A percentile compares a stretch with the other conserved stretches of the same genome.
Evolutionary conservation across 1,140 invertebrate genomes (phyloP).

Genomic region (Euwallacea fornicatus): DNA sequence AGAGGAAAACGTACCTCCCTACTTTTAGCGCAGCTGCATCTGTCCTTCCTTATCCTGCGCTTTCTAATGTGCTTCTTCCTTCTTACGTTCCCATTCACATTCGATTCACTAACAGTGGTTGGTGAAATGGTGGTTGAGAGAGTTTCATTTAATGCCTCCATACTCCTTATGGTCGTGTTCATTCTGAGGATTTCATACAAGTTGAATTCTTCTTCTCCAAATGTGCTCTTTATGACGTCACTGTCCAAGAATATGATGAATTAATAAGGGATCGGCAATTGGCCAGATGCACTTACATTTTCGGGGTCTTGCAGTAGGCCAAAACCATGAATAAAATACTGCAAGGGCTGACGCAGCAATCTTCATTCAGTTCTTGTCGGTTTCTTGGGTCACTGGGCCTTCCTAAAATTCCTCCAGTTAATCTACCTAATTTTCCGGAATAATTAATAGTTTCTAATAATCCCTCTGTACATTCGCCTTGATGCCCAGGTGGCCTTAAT

Average conservation of each 20-base stretch:
- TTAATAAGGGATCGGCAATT: not conserved
- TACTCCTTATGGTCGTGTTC: too few relatives aligned
- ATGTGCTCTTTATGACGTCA: constrained; percentile 4
- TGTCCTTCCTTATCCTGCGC: not conserved
- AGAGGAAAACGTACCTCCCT: not conserved
- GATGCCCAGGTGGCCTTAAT: too few relatives aligned
- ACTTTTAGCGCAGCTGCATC: constrained; percentile 8
- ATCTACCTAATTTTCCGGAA: too few relatives aligned
- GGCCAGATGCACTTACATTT: constrained; percentile 1
- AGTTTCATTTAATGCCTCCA: too few relatives aligned
- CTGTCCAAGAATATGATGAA: not conserved
- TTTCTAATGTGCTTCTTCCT: constrained; percentile 19
- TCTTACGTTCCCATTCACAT: not conserved
- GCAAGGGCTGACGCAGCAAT: constrained; percentile 11
- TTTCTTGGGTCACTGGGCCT: too few relatives aligned
- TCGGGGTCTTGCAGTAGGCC: constrained; percentile 18
- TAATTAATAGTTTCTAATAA: too few relatives aligned
- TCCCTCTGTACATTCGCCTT: too few relatives aligned
- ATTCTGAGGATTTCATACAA: not conserved
- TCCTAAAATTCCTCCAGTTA: too few relatives aligned
- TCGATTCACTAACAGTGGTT: too few relatives aligned
- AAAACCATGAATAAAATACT: constrained; percentile 13
- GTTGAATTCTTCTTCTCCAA: constrained; percentile 3
- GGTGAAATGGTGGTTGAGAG: too few relatives aligned
- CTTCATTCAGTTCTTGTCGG: not conserved